phyloP scores from a whole-genome alignment of 2,888 invertebrate species.

The Apocheima hispidaria region DNA sequence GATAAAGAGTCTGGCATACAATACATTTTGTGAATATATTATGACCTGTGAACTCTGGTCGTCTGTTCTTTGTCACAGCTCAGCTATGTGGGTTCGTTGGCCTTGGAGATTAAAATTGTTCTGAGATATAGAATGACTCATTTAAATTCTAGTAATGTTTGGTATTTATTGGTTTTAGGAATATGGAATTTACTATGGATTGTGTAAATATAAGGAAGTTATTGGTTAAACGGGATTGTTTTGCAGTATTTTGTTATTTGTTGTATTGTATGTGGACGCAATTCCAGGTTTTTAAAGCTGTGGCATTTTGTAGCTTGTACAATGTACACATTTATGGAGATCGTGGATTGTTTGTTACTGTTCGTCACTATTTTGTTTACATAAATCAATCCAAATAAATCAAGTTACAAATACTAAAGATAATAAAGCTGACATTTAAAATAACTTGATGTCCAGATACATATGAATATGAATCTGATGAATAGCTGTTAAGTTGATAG shows the following conservation, averaged over 20 bases:
- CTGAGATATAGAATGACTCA: conserved; percentile 43
- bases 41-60: conserved; percentile 70
- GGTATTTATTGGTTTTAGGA: conserved; percentile 31
- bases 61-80: conserved; percentile 55
- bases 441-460: conserved; percentile 5
- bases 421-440: too few relatives aligned
- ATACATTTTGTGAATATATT: conserved; percentile 83
- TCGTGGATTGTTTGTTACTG: neutral
- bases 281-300: too few relatives aligned
- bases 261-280: neutral
- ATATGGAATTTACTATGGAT: conserved; percentile 29
- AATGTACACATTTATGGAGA: too few relatives aligned
- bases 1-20: conserved; percentile 53
- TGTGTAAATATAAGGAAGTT: neutral
- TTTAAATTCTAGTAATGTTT: conserved; percentile 42
- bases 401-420: too few relatives aligned
- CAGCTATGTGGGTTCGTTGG: conserved; percentile 56
- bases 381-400: too few relatives aligned
- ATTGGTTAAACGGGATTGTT: neutral
- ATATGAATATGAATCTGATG: conserved; percentile 3
- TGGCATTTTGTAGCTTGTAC: too few relatives aligned
- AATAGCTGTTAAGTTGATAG: conserved; percentile 13
- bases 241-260: neutral
- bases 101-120: conserved; percentile 45
- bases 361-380: too few relatives aligned